Conservation (phyloP, 1,140 invertebrate genomes). For the Drosophila setifemur region DNA sequence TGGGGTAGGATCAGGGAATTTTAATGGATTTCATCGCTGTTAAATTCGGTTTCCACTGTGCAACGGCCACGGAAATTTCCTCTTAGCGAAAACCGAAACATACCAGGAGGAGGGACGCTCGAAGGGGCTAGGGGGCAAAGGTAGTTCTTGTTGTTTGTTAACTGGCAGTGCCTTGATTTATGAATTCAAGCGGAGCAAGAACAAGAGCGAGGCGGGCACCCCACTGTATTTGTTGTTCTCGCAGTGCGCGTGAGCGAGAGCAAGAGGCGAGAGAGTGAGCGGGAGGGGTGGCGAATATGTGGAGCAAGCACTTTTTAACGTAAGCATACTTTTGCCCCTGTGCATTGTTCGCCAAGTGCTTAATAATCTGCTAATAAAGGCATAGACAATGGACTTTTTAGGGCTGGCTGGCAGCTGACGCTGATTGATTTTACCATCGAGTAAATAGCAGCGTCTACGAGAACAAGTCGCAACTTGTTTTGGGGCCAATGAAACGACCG, state of each 20-base stretch:
- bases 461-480: constrained; percentile 52
- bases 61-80: constrained; percentile 63
- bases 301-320: constrained; percentile 51
- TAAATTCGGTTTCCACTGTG: constrained; percentile 23
- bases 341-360: constrained; percentile 33
- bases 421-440: constrained; percentile 56
- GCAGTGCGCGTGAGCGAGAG: constrained; percentile 24
- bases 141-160: constrained; percentile 49
- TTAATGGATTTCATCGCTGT: not conserved
- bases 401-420: not conserved
- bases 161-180: constrained; percentile 51
- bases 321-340: constrained; percentile 10
- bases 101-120: not conserved
- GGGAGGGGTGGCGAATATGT: constrained; percentile 26
- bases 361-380: constrained; percentile 2
- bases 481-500: constrained; percentile 51
- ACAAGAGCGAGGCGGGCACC: constrained; percentile 12
- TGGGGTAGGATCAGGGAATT: constrained; percentile 2
- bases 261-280: constrained; percentile 1
- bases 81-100: constrained; percentile 15
- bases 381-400: not conserved
- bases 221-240: constrained; percentile 7
- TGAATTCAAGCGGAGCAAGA: constrained; percentile 32
- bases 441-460: not conserved
- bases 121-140: not conserved